Percentiles rank a stretch among this genome's conserved stretches.
Evolutionary conservation across 2,888 invertebrate genomes (phyloP).

Genomic region (Podotricha telesiphe): DNA sequence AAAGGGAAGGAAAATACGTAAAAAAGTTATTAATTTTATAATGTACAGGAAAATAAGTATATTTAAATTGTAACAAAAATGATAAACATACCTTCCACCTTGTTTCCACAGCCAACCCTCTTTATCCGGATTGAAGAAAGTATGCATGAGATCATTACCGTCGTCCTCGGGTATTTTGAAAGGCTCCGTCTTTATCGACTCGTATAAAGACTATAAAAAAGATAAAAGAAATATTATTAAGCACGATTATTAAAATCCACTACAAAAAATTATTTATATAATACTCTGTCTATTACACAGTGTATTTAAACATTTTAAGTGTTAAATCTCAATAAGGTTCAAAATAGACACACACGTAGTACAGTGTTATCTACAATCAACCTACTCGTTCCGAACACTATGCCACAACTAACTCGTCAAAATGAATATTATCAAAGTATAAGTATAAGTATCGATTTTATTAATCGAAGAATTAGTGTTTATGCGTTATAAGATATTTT

Average conservation of each 20-base stretch:
- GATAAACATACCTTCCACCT: conserved; percentile 86
- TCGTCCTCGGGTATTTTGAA: conserved; percentile 99
- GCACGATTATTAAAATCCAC: background rate
- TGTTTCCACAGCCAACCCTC: conserved; percentile 99
- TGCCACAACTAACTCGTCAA: conserved; percentile 36
- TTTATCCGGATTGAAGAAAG: conserved; percentile 99
- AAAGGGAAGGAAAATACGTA: background rate
- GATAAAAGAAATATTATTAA: background rate
- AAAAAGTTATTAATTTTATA: too few species aligned
- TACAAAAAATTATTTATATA: too few species aligned
- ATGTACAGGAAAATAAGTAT: background rate
- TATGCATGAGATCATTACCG: conserved; percentile 99
- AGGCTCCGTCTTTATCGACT: conserved; percentile 99
- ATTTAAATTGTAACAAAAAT: background rate
- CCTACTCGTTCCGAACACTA: conserved; percentile 32
- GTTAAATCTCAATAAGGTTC: background rate
- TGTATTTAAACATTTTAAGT: background rate
- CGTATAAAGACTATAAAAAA: conserved; percentile 93
- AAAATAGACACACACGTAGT: background rate
- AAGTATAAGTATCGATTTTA: too few species aligned
- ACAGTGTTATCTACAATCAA: conserved; percentile 24
- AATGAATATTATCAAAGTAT: conserved; percentile 34
- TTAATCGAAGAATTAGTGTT: conserved; percentile 25
- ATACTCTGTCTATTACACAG: background rate
- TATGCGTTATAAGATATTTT: background rate